phyloP scores from a whole-genome alignment of 2,888 invertebrate species.

The Geotrupes spiniger region DNA sequence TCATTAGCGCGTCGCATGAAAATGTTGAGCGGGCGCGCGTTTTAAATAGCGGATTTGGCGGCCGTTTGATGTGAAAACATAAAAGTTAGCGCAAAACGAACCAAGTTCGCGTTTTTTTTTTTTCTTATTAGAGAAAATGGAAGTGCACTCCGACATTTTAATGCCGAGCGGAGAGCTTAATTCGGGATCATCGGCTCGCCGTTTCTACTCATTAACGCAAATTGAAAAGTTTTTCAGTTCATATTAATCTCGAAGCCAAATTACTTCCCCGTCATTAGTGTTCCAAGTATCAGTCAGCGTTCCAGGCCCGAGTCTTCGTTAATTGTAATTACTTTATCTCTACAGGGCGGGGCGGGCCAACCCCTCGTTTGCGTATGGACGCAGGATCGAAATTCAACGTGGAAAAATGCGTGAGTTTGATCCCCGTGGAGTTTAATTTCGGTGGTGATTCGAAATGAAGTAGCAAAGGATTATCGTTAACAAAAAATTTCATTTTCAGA shows the following conservation, averaged over 20 bases:
- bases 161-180: slow-evolving; percentile 8
- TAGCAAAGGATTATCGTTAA: no score
- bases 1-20: no score
- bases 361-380: slow-evolving; percentile 21
- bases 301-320: slow-evolving; percentile 33
- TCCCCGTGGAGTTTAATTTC: no score
- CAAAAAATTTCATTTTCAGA: no score
- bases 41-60: no score
- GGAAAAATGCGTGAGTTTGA: no score
- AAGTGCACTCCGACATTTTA: slow-evolving; percentile 1
- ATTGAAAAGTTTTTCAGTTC: slow-evolving; percentile 38
- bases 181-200: slow-evolving; percentile 19
- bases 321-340: slow-evolving; percentile 45
- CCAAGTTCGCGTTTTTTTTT: no score
- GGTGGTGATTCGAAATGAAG: no score
- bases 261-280: slow-evolving; percentile 44
- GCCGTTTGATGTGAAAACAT: no score
- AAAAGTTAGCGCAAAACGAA: no score
- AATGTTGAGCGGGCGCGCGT: no score
- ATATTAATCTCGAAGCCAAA: slow-evolving; percentile 42
- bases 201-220: slow-evolving; percentile 27
- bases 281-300: slow-evolving; percentile 35
- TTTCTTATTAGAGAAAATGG: not conserved
- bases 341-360: slow-evolving; percentile 22
- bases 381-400: no score